Conservation (phyloP, 2,113 vertebrate species). For the Athene cunicularia region DNA sequence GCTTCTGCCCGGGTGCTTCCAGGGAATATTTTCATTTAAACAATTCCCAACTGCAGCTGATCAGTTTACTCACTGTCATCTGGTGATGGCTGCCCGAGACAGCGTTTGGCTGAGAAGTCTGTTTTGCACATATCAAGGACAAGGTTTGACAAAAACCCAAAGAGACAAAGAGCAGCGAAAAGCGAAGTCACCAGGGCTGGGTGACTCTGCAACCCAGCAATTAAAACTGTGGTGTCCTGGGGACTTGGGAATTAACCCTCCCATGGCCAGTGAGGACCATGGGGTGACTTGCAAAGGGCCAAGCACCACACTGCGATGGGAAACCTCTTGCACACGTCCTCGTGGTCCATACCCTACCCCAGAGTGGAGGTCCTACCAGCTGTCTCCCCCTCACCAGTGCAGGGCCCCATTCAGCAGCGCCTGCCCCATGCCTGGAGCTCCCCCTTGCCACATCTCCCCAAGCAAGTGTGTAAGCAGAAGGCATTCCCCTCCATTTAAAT, state of each 20-base stretch:
- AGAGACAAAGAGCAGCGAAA: not conserved
- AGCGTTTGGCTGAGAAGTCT: not conserved
- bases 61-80: not conserved
- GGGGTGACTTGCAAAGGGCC: not conserved
- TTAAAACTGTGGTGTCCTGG: not conserved
- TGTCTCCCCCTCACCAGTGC: not conserved
- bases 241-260: not conserved
- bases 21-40: not conserved
- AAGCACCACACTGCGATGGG: fast-evolving
- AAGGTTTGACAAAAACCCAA: not conserved
- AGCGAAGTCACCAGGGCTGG: not conserved
- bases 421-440: not conserved
- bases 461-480: fast-evolving
- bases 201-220: not conserved
- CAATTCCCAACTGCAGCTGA: not conserved
- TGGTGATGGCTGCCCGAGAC: not conserved
- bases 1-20: not conserved
- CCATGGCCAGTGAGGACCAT: fast-evolving
- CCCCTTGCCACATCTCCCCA: fast-evolving
- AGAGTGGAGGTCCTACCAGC: not conserved
- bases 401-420: not conserved
- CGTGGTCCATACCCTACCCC: not conserved
- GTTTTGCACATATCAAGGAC: not conserved
- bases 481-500: not conserved
- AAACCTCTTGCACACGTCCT: not conserved